Evolutionary conservation across 2,797 vertebrate species (phyloP), one percentile per base, ranked within the genome.

Genomic region (Sibirionetta formosa): DNA sequence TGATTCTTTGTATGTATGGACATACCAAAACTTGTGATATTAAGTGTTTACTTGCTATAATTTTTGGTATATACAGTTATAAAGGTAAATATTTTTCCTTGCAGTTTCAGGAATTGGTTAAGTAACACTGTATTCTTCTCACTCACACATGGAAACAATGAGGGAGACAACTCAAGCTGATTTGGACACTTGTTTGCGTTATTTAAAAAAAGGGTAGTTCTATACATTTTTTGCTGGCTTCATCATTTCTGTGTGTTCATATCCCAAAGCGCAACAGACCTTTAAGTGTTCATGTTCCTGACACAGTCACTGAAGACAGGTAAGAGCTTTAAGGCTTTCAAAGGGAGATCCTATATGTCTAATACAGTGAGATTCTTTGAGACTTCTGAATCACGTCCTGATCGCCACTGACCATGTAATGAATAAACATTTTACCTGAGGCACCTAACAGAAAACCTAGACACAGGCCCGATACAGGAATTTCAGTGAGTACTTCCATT

Each of bases 361-460:
- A 73, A 91, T 11, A 70, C 53, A 93, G 24, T 35, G 44, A 73
- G 20, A 76, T 20, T 64, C 6, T 58, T 69, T 56, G n/a, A 91
- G n/a, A 33, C 22, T 88, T 91, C 64, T 68, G n/a, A 91, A 90
- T 82, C 51, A 77, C 22, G 78, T 68, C 58, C 60, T 77, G 72
- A 81, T 68, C 38, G 27, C 23, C 4, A 0, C 17, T 82, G 76
- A 77, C n/a, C 51, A 27, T 27, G 36, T 20, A 82, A 80, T 51
- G 42, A 94, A 64, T 29, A 42, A 83, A 13, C 14, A 66, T 20
- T 73, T 70, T 51, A 68, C 38, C 29, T 29, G 22, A 73, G 57
- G 60, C 2, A 4, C 38, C 50, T 73, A 36, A 33, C 56, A 73
- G 63, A 91, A 87, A 65, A 1, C 2, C 11, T 60, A 72, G 36